Evolutionary conservation across 2,888 invertebrate genomes (phyloP).

Genomic region (Scaptomyza cyrtandrae): DNA sequence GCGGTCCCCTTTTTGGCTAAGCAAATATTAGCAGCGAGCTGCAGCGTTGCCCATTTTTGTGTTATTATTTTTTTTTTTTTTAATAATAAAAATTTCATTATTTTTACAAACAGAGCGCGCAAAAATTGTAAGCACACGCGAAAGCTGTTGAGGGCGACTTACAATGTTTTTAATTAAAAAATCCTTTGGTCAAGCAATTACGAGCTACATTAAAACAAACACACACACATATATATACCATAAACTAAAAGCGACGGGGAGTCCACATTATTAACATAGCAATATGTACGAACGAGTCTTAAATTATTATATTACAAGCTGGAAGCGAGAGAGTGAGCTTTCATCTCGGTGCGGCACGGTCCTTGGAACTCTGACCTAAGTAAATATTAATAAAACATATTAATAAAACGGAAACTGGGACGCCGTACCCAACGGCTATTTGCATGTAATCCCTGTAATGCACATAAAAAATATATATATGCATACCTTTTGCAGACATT

Average conservation of each 20-base stretch:
- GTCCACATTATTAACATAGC: conserved; percentile 67
- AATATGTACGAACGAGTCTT: conserved; percentile 52
- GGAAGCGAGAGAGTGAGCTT: conserved; percentile 42
- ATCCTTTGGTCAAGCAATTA: conserved; percentile 81
- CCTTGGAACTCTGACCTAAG: conserved; percentile 73
- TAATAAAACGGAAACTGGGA: conserved; percentile 71
- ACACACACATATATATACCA: conserved; percentile 28
- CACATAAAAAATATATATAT: conserved; percentile 50
- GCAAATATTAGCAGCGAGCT: conserved; percentile 65
- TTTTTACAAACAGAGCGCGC: conserved; percentile 61
- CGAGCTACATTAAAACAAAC: conserved; percentile 76
- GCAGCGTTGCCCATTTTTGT: conserved; percentile 53
- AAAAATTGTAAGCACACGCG: conserved; percentile 55
- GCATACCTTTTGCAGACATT: conserved; percentile 26
- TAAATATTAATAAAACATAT: conserved; percentile 82
- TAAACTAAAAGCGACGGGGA: conserved; percentile 11
- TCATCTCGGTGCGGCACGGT: conserved; percentile 52
- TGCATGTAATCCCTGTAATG: conserved; percentile 78
- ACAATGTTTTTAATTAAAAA: conserved; percentile 79
- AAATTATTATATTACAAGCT: conserved; percentile 45
- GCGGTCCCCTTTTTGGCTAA: conserved; percentile 45
- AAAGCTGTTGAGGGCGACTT: conserved; percentile 35
- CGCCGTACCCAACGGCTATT: conserved; percentile 66
- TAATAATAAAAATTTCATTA: conserved; percentile 78
- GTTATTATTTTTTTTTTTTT: conserved; percentile 4